Percentiles rank a stretch among this genome's conserved stretches.
These are phyloP conservation scores for Trichoplusia ni DNA, from an alignment of 1,140 invertebrate species.

Conservation along the genomic window DNA sequence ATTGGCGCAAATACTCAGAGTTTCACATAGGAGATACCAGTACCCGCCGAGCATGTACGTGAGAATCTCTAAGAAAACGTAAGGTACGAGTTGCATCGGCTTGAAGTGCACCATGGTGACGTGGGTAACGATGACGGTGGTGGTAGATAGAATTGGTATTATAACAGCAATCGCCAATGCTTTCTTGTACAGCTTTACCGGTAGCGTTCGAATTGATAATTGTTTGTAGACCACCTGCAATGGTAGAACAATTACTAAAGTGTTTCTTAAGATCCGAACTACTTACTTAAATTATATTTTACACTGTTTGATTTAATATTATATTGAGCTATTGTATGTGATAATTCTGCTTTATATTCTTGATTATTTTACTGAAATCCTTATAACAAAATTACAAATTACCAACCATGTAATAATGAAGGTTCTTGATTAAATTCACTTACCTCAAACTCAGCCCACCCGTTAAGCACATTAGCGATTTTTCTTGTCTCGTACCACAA, in stretches of 20 bases:
- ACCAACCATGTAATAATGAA: too few relatives aligned
- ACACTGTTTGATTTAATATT: too few relatives aligned
- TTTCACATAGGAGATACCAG: slow-evolving; percentile 85
- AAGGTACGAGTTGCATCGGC: slow-evolving; percentile 84
- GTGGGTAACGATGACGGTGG: slow-evolving; percentile 84
- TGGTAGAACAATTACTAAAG: background rate
- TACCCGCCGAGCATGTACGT: slow-evolving; percentile 84
- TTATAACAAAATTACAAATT: too few relatives aligned
- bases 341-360: too few relatives aligned
- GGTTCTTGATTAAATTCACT: slow-evolving; percentile 30
- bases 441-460: slow-evolving; percentile 84
- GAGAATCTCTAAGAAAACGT: slow-evolving; percentile 84
- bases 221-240: slow-evolving; percentile 81
- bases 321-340: too few relatives aligned
- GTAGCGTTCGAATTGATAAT: slow-evolving; percentile 76
- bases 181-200: slow-evolving; percentile 78
- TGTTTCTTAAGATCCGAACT: background rate
- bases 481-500: slow-evolving; percentile 84
- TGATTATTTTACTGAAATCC: too few relatives aligned
- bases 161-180: slow-evolving; percentile 78
- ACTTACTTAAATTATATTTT: too few relatives aligned
- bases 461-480: slow-evolving; percentile 83
- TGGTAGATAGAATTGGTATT: slow-evolving; percentile 82
- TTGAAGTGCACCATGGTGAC: slow-evolving; percentile 85
- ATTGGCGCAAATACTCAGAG: slow-evolving; percentile 83